Conservation (phyloP, 2,888 invertebrate genomes). For the Anthophora plumipes region DNA sequence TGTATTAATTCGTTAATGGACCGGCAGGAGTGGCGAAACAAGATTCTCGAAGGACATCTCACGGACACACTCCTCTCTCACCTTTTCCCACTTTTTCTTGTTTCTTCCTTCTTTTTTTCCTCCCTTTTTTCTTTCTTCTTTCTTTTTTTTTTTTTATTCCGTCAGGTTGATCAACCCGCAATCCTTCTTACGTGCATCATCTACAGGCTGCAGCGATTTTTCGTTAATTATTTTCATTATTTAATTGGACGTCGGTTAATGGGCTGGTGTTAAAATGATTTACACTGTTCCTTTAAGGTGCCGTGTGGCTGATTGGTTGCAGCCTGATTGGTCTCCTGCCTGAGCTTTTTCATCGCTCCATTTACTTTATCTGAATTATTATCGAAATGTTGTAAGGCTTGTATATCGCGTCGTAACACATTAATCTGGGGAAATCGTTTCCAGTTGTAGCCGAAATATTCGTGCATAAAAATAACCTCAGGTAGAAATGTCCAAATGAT, state of each 20-base stretch:
- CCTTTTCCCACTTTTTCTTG: not conserved
- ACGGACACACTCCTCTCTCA: not conserved
- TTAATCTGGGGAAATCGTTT: not conserved
- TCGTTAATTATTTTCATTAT: constrained; percentile 37
- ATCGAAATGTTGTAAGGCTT: not conserved
- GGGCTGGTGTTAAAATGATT: constrained; percentile 30
- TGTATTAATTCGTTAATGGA: constrained; percentile 54
- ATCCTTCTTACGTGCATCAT: not conserved
- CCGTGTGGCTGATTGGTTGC: constrained; percentile 8
- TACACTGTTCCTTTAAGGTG: not conserved
- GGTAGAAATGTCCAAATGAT: too few species aligned
- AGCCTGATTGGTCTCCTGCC: not conserved
- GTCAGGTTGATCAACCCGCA: not conserved
- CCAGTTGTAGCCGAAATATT: not conserved
- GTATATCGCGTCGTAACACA: not conserved
- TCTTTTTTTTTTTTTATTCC: not conserved
- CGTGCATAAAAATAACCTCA: too few species aligned
- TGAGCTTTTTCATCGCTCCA: not conserved
- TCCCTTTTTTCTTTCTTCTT: too few species aligned
- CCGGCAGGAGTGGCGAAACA: constrained; percentile 11
- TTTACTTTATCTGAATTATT: constrained; percentile 16
- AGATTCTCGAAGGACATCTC: constrained; percentile 20
- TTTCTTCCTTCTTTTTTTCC: not conserved
- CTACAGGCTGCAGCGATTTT: not conserved
- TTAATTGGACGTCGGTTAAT: constrained; percentile 29